Conservation (phyloP, 2,888 invertebrate species). For the Augiades crinisus region DNA sequence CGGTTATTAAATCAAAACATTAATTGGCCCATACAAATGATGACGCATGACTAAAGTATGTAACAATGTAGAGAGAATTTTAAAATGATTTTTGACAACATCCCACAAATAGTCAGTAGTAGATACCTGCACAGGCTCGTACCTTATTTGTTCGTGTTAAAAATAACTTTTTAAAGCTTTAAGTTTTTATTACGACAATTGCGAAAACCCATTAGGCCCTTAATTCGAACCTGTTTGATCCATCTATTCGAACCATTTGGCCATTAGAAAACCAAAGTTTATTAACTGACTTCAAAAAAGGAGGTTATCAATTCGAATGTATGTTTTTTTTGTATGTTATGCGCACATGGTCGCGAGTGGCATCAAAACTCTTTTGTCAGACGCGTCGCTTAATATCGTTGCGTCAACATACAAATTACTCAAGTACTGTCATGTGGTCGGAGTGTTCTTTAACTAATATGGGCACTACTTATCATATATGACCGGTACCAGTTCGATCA, state of each 20-base stretch:
- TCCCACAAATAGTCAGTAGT: no score
- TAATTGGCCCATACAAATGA: constrained; percentile 10
- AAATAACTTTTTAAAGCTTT: no score
- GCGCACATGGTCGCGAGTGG: background rate
- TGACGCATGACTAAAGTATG: background rate
- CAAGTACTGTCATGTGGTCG: constrained; percentile 35
- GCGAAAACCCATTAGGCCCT: no score
- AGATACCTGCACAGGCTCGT: no score
- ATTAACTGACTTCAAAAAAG: no score
- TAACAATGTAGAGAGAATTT: background rate
- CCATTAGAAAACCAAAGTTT: no score
- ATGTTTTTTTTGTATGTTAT: background rate
- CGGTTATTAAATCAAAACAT: constrained; percentile 12
- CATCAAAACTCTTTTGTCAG: background rate
- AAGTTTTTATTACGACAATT: no score
- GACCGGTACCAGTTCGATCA: constrained; percentile 46
- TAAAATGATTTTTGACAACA: no score
- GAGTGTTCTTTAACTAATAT: constrained; percentile 47
- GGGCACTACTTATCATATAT: constrained; percentile 55
- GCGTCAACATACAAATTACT: constrained; percentile 40
- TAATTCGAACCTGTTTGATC: no score
- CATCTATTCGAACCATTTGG: no score
- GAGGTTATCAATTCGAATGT: no score
- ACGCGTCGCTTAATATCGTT: constrained; percentile 36
- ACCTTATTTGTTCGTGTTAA: no score